Conservation (phyloP, 2,888 invertebrate species). For the Agonopterix heracliana region DNA sequence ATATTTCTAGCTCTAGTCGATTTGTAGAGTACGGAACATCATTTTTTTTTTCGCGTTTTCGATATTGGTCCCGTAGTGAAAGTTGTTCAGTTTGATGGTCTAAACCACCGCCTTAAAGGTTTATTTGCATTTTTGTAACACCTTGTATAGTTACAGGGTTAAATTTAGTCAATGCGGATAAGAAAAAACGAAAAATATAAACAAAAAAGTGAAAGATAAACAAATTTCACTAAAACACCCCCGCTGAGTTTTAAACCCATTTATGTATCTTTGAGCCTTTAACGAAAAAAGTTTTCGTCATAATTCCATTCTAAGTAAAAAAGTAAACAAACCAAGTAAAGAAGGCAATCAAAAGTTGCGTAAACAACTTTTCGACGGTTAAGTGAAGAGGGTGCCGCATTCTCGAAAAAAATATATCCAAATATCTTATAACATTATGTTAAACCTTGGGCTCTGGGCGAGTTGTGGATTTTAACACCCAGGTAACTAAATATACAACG, state of each 20-base stretch:
- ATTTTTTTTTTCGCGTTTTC: too few species aligned
- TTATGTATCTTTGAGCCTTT: slow-evolving; percentile 60
- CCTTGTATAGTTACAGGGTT: too few species aligned
- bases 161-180: too few species aligned
- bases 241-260: slow-evolving; percentile 50
- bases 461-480: slow-evolving; percentile 14
- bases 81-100: too few species aligned
- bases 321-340: slow-evolving; percentile 64
- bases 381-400: slow-evolving; percentile 37
- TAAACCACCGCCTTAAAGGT: too few species aligned
- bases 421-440: slow-evolving; percentile 47
- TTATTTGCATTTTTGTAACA: too few species aligned
- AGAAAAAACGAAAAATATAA: neutral
- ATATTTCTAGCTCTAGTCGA: too few species aligned
- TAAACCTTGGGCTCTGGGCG: slow-evolving; percentile 35
- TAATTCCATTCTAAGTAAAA: slow-evolving; percentile 64
- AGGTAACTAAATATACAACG: slow-evolving; percentile 31
- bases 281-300: slow-evolving; percentile 66
- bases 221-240: slow-evolving; percentile 6
- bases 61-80: too few species aligned
- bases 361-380: slow-evolving; percentile 63
- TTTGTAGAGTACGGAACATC: too few species aligned
- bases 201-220: neutral
- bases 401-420: slow-evolving; percentile 15
- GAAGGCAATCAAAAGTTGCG: slow-evolving; percentile 70